These are phyloP conservation scores for Theropithecus gelada DNA, from an alignment of 2,113 vertebrate genomes.

Conservation along the genomic window DNA sequence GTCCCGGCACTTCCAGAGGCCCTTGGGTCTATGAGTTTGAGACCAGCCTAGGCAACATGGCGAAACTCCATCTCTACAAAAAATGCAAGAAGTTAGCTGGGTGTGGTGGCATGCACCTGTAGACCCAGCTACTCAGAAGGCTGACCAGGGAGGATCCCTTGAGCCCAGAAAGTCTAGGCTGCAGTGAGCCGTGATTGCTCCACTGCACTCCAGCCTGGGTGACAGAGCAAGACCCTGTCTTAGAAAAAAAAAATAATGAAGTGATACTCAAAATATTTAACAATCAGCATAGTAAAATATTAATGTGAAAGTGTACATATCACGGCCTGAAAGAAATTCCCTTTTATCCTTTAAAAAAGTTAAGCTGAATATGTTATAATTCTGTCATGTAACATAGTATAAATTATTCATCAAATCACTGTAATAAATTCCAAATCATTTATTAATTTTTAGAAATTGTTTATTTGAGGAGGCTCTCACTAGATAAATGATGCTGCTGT, in stretches of 20 bases:
- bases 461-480: constrained; percentile 5
- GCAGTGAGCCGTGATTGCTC: too few relatives aligned
- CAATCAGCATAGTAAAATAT: neutral
- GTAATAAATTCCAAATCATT: neutral
- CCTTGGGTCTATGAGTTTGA: too few relatives aligned
- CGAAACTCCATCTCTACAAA: too few relatives aligned
- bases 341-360: neutral
- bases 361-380: neutral
- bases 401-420: neutral
- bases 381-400: neutral
- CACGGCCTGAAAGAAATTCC: neutral
- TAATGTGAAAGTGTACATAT: neutral
- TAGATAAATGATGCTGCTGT: neutral
- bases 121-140: too few relatives aligned
- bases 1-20: too few relatives aligned
- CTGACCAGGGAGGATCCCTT: too few relatives aligned
- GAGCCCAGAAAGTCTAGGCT: too few relatives aligned
- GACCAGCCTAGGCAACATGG: too few relatives aligned
- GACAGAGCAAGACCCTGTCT: too few relatives aligned
- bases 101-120: too few relatives aligned
- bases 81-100: too few relatives aligned
- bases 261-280: neutral
- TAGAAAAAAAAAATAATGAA: neutral
- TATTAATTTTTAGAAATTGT: constrained; percentile 31
- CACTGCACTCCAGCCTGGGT: too few relatives aligned